These are phyloP conservation scores for Thymelicus lineola DNA, from an alignment of 2,888 invertebrate genomes.

Conservation along the genomic window DNA sequence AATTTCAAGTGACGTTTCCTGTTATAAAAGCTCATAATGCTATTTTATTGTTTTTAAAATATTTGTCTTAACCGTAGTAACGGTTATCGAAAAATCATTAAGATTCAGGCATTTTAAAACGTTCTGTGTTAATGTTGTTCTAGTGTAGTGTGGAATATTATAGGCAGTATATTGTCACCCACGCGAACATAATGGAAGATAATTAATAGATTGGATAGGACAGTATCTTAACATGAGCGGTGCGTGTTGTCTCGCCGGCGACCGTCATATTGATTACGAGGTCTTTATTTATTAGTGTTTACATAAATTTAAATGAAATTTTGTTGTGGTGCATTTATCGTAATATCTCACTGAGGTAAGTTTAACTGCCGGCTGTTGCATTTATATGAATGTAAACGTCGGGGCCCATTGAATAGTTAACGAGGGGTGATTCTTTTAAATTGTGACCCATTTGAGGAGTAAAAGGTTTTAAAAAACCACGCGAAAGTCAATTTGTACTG, in stretches of 20 bases:
- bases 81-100: slow-evolving; percentile 55
- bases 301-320: slow-evolving; percentile 17
- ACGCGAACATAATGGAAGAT: slow-evolving; percentile 28
- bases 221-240: slow-evolving; percentile 36
- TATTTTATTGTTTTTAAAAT: slow-evolving; percentile 55
- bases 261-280: slow-evolving; percentile 29
- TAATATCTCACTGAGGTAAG: slow-evolving; percentile 14
- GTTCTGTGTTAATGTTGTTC: slow-evolving; percentile 42
- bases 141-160: slow-evolving; percentile 18
- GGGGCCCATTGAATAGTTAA: slow-evolving; percentile 11
- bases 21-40: background rate
- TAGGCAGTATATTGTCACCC: slow-evolving; percentile 32
- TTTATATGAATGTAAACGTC: slow-evolving; percentile 13
- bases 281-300: slow-evolving; percentile 29
- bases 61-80: slow-evolving; percentile 44
- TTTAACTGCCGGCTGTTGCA: slow-evolving; percentile 11
- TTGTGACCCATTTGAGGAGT: slow-evolving; percentile 25
- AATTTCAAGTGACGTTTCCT: slow-evolving; percentile 13
- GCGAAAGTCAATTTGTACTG: slow-evolving; percentile 18
- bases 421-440: slow-evolving; percentile 13
- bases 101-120: slow-evolving; percentile 51
- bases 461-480: slow-evolving; percentile 9
- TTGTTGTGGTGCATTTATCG: slow-evolving; percentile 28
- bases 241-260: slow-evolving; percentile 28
- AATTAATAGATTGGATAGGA: slow-evolving; percentile 42